Evolutionary conservation across 2,113 vertebrate genomes (phyloP).

Genomic region (Butorides virescens): DNA sequence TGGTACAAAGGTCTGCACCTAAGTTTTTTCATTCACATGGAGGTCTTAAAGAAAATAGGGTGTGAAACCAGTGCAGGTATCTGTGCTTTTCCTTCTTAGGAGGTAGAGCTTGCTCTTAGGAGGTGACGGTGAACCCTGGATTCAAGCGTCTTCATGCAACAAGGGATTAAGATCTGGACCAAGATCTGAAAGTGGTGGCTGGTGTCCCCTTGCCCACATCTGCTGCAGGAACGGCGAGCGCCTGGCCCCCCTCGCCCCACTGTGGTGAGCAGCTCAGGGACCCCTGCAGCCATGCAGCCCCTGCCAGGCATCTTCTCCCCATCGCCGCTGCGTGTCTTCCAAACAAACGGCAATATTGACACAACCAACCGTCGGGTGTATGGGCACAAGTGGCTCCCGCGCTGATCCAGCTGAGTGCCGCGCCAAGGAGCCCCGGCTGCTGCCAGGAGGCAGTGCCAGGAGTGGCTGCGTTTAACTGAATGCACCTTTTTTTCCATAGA

Average conservation of each 20-base stretch:
- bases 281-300: background rate
- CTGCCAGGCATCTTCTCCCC: background rate
- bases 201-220: fast-evolving
- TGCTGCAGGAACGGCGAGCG: background rate
- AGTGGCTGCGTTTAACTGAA: background rate
- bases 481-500: background rate
- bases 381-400: background rate
- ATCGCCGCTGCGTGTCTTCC: fast-evolving
- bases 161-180: background rate
- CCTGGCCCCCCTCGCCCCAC: fast-evolving
- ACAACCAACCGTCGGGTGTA: background rate
- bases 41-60: background rate
- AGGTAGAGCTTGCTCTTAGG: background rate
- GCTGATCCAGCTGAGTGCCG: background rate
- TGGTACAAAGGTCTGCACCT: background rate
- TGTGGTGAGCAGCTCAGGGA: fast-evolving
- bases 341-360: background rate
- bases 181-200: background rate
- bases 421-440: background rate
- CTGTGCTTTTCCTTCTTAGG: background rate
- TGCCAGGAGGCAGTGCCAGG: slow-evolving; percentile 7
- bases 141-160: background rate
- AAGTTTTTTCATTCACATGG: background rate
- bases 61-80: background rate
- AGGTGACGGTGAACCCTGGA: background rate